A percentile compares a stretch with the other conserved stretches of the same genome.
Evolutionary conservation across 2,113 vertebrate species (phyloP).

Genomic region (Rhinoptilus africanus): DNA sequence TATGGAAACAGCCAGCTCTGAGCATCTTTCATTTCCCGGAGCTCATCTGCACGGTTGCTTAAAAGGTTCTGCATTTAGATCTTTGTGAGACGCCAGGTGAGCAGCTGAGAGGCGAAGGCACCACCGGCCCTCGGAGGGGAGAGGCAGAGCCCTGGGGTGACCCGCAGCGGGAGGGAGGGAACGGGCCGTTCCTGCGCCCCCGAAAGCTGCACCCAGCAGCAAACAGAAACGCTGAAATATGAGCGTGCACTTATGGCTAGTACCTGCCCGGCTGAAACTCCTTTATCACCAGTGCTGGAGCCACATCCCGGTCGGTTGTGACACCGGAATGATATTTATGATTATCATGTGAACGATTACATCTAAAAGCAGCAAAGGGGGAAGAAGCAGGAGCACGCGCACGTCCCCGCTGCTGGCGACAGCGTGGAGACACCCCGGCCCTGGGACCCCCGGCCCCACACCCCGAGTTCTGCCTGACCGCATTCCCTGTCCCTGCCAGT

Average conservation of each 20-base stretch:
- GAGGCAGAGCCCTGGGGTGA: not conserved
- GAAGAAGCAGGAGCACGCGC: not conserved
- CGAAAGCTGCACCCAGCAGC: not conserved
- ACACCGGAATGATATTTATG: fast-evolving
- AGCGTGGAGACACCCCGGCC: fast-evolving
- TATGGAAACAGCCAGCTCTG: fast-evolving
- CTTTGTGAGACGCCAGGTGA: fast-evolving
- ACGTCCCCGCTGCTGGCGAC: fast-evolving
- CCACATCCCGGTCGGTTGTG: fast-evolving
- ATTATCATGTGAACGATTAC: not conserved
- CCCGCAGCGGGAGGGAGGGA: too few relatives aligned
- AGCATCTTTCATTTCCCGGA: not conserved
- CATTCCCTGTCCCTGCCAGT: fast-evolving
- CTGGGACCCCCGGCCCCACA: not conserved
- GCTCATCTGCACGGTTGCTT: not conserved
- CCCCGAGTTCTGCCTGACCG: not conserved
- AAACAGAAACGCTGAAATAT: fast-evolving
- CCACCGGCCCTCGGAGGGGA: not conserved
- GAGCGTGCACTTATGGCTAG: fast-evolving
- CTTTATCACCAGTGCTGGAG: not conserved
- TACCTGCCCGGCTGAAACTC: not conserved
- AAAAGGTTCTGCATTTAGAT: too few relatives aligned
- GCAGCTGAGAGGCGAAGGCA: not conserved
- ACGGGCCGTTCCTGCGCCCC: fast-evolving
- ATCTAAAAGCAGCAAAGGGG: not conserved